Evolutionary conservation across 2,888 invertebrate genomes (phyloP), one percentile per base, ranked within the genome.

Genomic region (Petrophora chlorosata): DNA sequence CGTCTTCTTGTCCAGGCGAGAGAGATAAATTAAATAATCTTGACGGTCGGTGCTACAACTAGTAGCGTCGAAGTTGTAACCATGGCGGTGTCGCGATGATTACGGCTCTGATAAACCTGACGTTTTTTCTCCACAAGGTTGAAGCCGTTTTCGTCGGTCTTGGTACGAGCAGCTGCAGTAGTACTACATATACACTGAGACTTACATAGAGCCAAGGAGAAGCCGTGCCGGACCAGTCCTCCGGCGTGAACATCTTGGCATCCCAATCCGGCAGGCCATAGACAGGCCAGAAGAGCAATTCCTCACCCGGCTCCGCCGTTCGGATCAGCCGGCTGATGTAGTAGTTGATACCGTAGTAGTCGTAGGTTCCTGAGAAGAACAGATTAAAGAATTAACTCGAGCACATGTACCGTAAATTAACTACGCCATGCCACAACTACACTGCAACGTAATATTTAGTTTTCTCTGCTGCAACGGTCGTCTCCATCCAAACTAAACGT

Each of bases 311-410:
- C 22, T 19, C 56, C 15, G 55, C 52, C 26, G 36, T 15, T 2
- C 75, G 66, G 0, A 82, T 79, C 17, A 86, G 29, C 23, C 67
- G 63, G 0, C 89, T 81, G 1, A 92, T 25, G 73, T 94, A 94
- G 67, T 92, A 91, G 64, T 94, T 94, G 12, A 94, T 55, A 0
- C 92, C 93, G 39, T 92, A 82, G 71, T 92, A 94, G 69, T 94
- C 94, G 3, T 90, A 89, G 2, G 94, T 74, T 4, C 74, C 74
- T 76, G 51, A 3, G 22, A 25, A 13, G 9, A 13, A 25, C 7
- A 15, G n/a, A 15, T 2, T n/a, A n/a, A n/a, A n/a, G n/a, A n/a
- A n/a, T n/a, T n/a, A n/a, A n/a, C n/a, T n/a, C n/a, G n/a, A n/a
- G n/a, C n/a, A n/a, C n/a, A n/a, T n/a, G n/a, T n/a, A n/a, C n/a